phyloP scores from a whole-genome alignment of 2,113 vertebrate genomes.

The Heterocephalus glaber region DNA sequence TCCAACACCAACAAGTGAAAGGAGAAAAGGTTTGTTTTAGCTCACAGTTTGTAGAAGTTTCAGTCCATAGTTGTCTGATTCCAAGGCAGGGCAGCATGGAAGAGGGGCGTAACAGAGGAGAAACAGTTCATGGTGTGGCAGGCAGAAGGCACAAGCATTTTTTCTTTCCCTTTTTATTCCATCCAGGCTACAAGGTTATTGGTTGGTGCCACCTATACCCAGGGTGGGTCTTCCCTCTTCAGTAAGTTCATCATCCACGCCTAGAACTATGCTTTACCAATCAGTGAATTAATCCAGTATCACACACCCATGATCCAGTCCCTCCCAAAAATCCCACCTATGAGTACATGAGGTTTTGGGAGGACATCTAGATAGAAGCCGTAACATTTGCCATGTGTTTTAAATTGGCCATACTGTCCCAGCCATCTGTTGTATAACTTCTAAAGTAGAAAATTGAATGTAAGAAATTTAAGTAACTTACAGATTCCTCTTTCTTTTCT shows the following conservation, averaged over 20 bases:
- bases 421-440: background rate
- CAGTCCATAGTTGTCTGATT: background rate
- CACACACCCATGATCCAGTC: background rate
- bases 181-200: background rate
- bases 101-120: background rate
- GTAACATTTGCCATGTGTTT: background rate
- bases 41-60: background rate
- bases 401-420: background rate
- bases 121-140: background rate
- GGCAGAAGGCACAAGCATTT: background rate
- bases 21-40: background rate
- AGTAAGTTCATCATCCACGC: background rate
- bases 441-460: slow-evolving; percentile 27
- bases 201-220: background rate
- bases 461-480: slow-evolving; percentile 51
- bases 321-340: background rate
- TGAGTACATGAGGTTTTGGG: background rate
- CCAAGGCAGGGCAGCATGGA: background rate
- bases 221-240: background rate
- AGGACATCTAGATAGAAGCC: background rate
- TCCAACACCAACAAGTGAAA: background rate
- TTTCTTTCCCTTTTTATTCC: background rate
- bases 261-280: background rate
- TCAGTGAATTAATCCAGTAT: background rate
- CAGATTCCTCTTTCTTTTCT: slow-evolving; percentile 67